A percentile compares a stretch with the other conserved stretches of the same genome.
Evolutionary conservation across 35 echinoderm and acorn worm species (phyloP).

Genomic region (Hemicentrotus pulcherrimus): DNA sequence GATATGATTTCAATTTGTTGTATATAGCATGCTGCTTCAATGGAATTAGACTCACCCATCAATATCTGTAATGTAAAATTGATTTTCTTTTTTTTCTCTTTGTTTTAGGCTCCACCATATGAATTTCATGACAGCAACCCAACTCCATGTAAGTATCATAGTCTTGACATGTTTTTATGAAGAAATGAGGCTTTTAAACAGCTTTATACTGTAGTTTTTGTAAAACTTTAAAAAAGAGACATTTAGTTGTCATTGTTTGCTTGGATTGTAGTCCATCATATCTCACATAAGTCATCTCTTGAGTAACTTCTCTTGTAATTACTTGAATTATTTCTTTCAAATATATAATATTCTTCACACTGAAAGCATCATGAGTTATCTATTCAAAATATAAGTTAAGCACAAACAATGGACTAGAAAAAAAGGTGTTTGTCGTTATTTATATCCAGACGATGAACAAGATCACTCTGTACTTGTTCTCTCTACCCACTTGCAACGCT

Average conservation of each 20-base stretch:
- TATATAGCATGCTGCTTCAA: neutral
- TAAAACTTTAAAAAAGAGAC: neutral
- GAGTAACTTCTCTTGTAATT: too few relatives aligned
- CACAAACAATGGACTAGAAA: too few relatives aligned
- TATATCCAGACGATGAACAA: too few relatives aligned
- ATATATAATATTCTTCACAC: too few relatives aligned
- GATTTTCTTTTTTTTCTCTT: neutral
- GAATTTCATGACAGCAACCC: constrained; percentile 32
- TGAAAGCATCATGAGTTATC: too few relatives aligned
- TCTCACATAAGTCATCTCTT: too few relatives aligned
- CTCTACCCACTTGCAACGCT: neutral
- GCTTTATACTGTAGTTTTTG: neutral
- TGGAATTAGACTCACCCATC: too few relatives aligned
- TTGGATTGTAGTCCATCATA: too few relatives aligned
- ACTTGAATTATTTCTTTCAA: too few relatives aligned
- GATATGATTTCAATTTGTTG: neutral
- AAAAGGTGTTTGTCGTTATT: too few relatives aligned
- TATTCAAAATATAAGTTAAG: too few relatives aligned
- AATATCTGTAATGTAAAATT: neutral
- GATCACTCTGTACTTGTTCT: neutral
- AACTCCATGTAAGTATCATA: neutral
- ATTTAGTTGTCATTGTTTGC: neutral
- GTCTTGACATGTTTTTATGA: neutral
- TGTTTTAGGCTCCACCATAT: constrained; percentile 11
- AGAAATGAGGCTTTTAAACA: neutral